These are phyloP conservation scores for Echinops telfairi DNA, from an alignment of 2,113 vertebrate species.

Conservation along the genomic window DNA sequence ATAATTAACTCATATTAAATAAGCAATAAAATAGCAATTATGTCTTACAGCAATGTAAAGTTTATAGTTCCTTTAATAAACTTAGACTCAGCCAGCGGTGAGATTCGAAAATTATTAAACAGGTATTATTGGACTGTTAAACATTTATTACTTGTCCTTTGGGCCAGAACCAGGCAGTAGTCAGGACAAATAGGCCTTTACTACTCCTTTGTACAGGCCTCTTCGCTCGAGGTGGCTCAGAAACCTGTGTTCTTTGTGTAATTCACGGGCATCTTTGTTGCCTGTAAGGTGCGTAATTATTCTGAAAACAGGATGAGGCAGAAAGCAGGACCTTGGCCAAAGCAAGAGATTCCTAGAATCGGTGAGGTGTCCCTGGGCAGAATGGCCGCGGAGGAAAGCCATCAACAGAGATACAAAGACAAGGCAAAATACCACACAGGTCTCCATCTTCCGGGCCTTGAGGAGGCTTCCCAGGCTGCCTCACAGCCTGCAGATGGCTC, in stretches of 20 bases:
- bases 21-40: conserved; percentile 87
- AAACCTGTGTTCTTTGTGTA: conserved; percentile 33
- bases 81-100: conserved; percentile 85
- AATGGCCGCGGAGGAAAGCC: background rate
- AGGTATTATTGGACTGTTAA: conserved; percentile 88
- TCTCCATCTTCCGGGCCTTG: background rate
- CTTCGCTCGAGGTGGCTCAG: conserved; percentile 32
- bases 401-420: too few relatives aligned
- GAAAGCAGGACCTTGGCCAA: background rate
- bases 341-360: background rate
- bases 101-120: conserved; percentile 87
- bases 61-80: conserved; percentile 90
- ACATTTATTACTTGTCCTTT: conserved; percentile 85
- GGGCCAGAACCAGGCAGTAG: conserved; percentile 75
- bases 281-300: conserved; percentile 27
- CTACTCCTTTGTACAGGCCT: conserved; percentile 64
- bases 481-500: background rate
- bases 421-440: too few relatives aligned
- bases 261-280: conserved; percentile 44
- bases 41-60: conserved; percentile 85
- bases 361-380: rapidly evolving
- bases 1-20: conserved; percentile 89
- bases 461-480: rapidly evolving
- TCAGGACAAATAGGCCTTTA: conserved; percentile 74
- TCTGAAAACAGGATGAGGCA: background rate